These are phyloP conservation scores for Odontamblyopus lacepedii DNA, from an alignment of 2,797 vertebrate species.

Conservation along the genomic window DNA sequence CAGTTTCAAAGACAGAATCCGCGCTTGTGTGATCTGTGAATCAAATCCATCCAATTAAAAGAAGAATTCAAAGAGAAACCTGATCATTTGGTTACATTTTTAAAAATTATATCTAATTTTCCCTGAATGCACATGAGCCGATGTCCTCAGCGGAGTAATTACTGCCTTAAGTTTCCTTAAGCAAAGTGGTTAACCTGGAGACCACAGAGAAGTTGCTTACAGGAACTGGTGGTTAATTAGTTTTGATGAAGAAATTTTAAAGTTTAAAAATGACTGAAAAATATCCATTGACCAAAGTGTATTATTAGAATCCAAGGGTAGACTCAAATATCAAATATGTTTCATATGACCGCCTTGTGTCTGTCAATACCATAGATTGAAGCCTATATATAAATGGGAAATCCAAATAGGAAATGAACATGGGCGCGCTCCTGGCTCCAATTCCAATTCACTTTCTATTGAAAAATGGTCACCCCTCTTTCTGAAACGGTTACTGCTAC, in stretches of 20 bases:
- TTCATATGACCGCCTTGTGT: no score
- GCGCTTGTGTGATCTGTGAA: constrained; percentile 18
- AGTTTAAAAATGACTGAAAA: background rate
- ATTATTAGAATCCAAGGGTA: background rate
- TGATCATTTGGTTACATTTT: background rate
- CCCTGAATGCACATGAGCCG: constrained; percentile 5
- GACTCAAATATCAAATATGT: background rate
- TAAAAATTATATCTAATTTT: background rate
- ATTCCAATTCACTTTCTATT: no score
- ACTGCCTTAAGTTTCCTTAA: background rate
- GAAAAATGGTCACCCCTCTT: no score
- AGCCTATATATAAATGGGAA: no score
- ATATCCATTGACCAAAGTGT: background rate
- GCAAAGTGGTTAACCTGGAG: background rate
- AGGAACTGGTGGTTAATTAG: background rate
- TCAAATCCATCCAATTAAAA: constrained; percentile 16
- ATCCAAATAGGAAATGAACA: no score
- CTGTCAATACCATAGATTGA: no score
- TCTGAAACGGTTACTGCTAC: no score
- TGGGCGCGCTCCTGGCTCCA: no score
- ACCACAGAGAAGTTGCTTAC: background rate
- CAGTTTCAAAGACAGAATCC: constrained; percentile 28
- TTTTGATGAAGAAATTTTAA: background rate
- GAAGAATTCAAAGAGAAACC: background rate
- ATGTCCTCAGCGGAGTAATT: constrained; percentile 1